These are phyloP conservation scores for Drosophila kurseongensis DNA, from an alignment of 1,140 invertebrate species.

Conservation along the genomic window DNA sequence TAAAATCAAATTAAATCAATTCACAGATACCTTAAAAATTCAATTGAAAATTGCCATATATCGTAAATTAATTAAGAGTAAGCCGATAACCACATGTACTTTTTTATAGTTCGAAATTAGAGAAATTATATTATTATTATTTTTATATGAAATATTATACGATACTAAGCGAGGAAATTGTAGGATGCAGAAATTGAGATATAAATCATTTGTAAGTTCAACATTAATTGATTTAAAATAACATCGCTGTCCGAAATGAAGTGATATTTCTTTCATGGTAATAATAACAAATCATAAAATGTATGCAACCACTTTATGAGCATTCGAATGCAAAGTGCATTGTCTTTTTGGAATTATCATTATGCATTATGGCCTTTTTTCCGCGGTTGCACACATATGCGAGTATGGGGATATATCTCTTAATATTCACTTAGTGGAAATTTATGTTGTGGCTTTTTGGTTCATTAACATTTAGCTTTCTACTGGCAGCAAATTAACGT, in stretches of 20 bases:
- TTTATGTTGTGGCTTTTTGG: constrained; percentile 55
- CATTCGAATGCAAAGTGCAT: constrained; percentile 53
- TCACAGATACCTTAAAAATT: too few species aligned
- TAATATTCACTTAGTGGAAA: constrained; percentile 65
- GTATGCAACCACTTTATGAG: neutral
- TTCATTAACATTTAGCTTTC: constrained; percentile 79
- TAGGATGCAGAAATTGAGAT: too few species aligned
- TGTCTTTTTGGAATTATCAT: constrained; percentile 12
- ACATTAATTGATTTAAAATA: neutral
- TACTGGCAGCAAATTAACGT: constrained; percentile 66
- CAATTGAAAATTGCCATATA: too few species aligned
- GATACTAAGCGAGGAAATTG: too few species aligned
- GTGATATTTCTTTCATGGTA: neutral
- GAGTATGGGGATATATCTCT: constrained; percentile 13
- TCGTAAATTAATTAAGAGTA: too few species aligned
- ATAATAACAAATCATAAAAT: neutral
- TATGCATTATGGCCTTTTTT: constrained; percentile 29
- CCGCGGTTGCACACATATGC: constrained; percentile 5
- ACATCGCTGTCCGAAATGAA: neutral
- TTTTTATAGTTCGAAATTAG: too few species aligned
- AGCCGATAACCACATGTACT: too few species aligned
- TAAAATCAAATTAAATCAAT: too few species aligned
- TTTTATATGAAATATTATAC: too few species aligned
- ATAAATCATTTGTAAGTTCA: too few species aligned
- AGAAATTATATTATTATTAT: too few species aligned